Evolutionary conservation across 2,888 invertebrate genomes (phyloP), one percentile per base, ranked within the genome.

Genomic region (Cheilosia impressa): DNA sequence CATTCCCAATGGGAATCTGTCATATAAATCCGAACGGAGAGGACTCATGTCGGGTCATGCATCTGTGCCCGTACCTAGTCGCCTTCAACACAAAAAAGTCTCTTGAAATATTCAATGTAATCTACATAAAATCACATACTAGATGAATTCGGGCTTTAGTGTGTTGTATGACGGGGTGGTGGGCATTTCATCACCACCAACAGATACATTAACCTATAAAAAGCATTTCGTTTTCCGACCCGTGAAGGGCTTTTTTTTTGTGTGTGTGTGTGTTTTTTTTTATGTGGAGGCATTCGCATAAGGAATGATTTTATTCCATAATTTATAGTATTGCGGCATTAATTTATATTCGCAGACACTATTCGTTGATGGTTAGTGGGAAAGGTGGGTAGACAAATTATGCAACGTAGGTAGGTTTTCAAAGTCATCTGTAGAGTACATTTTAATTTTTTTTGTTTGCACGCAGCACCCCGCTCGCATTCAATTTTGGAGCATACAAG

Each of bases 101-200:
- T 73, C 62, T 68, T 79, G 68, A 79, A 83, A 83, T 83, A 83
- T 83, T 83, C 63, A 83, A 75, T 69, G 79, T 79, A 79, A 79
- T 83, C 73, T 79, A 58, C 79, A 83, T 83, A 75, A 83, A 83
- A 83, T 83, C 78, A 83, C 55, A 82, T 82, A 22, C 62, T 66
- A 68, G 53, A 47, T 82, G 72, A 50, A 53, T 71, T 34, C 9
- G 24, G 45, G n/a, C 13, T 62, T 24, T 27, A 10, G 53, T 19
- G 60, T 13, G 45, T 52, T 62, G 45, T 45, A 41, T 17, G 57
- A 43, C 58, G 41, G 38, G 43, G 52, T 57, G 38, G n/a, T 66
- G 66, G 2, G 52, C 5, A 27, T 58, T 43, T n/a, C 58, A 55
- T 47, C 45, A 63, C 41, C 72, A 55, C 17, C 63, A 34, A 55